Conservation (phyloP, 2,797 vertebrate species). For the Lepilemur ruficaudatus region DNA sequence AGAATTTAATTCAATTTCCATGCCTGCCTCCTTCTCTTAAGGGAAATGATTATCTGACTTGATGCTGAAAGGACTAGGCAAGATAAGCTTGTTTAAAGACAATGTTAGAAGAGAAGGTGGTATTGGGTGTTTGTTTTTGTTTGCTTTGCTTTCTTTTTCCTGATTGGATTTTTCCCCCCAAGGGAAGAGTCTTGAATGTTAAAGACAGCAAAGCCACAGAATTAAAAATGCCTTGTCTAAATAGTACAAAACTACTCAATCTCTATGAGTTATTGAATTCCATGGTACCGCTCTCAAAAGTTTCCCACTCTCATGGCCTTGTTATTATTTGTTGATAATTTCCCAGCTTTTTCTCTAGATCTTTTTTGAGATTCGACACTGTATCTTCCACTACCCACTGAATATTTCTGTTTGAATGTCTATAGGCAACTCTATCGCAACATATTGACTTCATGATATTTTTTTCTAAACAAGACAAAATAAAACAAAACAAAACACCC, state of each 20-base stretch:
- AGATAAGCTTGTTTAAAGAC: not conserved
- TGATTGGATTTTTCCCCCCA: not conserved
- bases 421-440: not conserved
- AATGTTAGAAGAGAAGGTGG: not conserved
- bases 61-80: not conserved
- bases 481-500: not conserved
- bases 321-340: slow-evolving; percentile 7
- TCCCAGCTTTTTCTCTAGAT: not conserved
- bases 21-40: not conserved
- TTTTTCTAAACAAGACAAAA: not conserved
- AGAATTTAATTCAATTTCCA: slow-evolving; percentile 38
- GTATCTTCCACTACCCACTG: not conserved
- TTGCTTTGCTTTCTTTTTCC: not conserved
- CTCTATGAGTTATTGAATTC: not conserved
- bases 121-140: not conserved
- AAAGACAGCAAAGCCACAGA: not conserved
- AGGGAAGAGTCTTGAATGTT: not conserved
- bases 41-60: not conserved
- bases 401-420: not conserved
- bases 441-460: not conserved
- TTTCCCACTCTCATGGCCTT: not conserved
- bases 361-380: not conserved
- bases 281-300: not conserved
- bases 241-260: not conserved
- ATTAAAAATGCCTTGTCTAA: slow-evolving; percentile 11